Percentiles rank a stretch among this genome's conserved stretches.
phyloP scores from a whole-genome alignment of 2,888 invertebrate species.

The Dicycla oo region DNA sequence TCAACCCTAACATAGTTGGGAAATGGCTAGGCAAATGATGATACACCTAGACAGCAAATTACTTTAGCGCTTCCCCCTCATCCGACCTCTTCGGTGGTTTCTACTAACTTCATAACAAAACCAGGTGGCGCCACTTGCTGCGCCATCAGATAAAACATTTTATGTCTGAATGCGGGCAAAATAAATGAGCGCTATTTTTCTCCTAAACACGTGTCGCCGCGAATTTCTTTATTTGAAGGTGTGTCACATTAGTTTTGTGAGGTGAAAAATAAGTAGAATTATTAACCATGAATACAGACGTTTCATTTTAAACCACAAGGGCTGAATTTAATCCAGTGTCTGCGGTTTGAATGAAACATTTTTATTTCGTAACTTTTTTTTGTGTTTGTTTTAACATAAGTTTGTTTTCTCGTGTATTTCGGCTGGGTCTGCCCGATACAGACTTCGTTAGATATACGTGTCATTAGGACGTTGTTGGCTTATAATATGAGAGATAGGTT shows the following conservation, averaged over 20 bases:
- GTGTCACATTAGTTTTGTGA: constrained; percentile 38
- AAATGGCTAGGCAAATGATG: too few relatives aligned
- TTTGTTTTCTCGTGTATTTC: constrained; percentile 35
- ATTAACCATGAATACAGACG: constrained; percentile 32
- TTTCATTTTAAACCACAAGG: constrained; percentile 35
- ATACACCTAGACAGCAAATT: too few relatives aligned
- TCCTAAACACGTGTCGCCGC: constrained; percentile 21
- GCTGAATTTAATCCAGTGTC: constrained; percentile 22
- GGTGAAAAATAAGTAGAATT: constrained; percentile 45
- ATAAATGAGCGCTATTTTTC: constrained; percentile 48
- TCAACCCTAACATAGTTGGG: too few relatives aligned
- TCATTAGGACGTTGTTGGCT: constrained; percentile 34
- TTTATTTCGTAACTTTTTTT: constrained; percentile 25
- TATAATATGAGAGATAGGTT: constrained; percentile 37
- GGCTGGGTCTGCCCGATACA: constrained; percentile 24
- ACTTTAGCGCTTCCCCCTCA: too few relatives aligned
- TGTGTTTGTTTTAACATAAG: constrained; percentile 19
- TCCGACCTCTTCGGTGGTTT: not conserved
- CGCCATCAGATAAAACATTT: not conserved
- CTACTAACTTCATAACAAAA: not conserved
- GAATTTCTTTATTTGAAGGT: constrained; percentile 43
- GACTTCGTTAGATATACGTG: constrained; percentile 41
- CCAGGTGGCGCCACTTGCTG: not conserved
- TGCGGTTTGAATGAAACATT: constrained; percentile 28
- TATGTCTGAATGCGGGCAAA: constrained; percentile 16